Conservation (phyloP, 2,113 vertebrate genomes). For the Oncorhynchus tshawytscha region DNA sequence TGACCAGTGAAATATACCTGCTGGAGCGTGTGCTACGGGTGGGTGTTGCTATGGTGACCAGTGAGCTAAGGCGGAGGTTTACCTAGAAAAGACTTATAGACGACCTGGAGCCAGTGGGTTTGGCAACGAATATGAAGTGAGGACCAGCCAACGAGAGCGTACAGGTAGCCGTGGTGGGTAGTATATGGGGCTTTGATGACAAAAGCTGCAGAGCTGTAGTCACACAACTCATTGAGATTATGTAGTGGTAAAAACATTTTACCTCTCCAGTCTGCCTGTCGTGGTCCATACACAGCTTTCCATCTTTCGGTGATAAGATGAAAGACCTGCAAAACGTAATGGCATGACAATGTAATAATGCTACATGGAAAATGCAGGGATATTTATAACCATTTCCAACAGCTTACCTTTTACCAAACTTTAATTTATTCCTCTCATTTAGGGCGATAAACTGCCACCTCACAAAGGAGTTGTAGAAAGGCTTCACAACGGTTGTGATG, state of each 20-base stretch:
- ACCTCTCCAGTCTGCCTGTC: constrained; percentile 98
- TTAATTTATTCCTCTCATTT: constrained; percentile 91
- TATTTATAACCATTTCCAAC: background rate
- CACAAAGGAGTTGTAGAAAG: constrained; percentile 95
- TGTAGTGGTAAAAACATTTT: background rate
- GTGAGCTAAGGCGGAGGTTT: too few species aligned
- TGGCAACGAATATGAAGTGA: too few species aligned
- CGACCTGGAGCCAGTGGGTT: too few species aligned
- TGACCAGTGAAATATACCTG: too few species aligned
- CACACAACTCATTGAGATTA: background rate
- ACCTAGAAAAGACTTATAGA: too few species aligned
- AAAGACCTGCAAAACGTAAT: constrained; percentile 80
- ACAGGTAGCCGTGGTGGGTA: too few species aligned
- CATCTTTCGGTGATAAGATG: constrained; percentile 96
- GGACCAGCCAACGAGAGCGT: too few species aligned
- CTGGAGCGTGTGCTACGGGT: too few species aligned
- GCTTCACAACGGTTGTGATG: constrained; percentile 93
- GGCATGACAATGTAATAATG: background rate
- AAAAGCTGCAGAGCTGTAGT: background rate
- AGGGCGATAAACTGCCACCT: constrained; percentile 91
- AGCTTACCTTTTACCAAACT: constrained; percentile 92
- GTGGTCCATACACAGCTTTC: constrained; percentile 98
- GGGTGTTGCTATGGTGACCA: too few species aligned
- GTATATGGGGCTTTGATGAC: too few species aligned
- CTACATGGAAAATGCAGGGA: background rate